phyloP scores from a whole-genome alignment of 2,113 vertebrate genomes.

The Aythya baeri region DNA sequence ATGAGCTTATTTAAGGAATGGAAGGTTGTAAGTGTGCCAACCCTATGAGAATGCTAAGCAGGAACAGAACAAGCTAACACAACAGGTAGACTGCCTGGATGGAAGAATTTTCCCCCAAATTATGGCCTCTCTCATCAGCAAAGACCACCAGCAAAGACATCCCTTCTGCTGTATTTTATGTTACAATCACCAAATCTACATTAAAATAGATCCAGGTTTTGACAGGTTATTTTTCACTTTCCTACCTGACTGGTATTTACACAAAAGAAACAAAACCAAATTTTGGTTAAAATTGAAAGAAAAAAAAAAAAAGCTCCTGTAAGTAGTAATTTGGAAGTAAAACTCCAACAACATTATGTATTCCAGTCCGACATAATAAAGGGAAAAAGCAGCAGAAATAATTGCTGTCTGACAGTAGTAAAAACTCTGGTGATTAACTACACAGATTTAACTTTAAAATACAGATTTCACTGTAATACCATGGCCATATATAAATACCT shows the following conservation, averaged over 20 bases:
- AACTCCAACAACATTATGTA: conserved; percentile 2
- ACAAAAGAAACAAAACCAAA: background rate
- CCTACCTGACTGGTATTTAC: conserved; percentile 30
- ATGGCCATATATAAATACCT: background rate
- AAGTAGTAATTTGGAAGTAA: conserved; percentile 22
- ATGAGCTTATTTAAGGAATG: background rate
- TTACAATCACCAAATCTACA: background rate
- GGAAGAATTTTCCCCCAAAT: background rate
- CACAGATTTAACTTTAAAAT: conserved; percentile 41
- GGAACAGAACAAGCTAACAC: background rate
- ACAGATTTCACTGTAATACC: background rate
- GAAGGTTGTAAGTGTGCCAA: background rate
- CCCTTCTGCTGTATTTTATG: background rate
- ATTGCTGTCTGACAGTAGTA: conserved; percentile 50
- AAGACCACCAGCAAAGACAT: conserved; percentile 14
- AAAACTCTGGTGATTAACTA: conserved; percentile 13
- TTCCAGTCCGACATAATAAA: conserved; percentile 13
- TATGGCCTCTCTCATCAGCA: background rate
- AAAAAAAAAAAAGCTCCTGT: background rate
- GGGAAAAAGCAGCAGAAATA: conserved; percentile 30
- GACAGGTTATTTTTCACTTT: conserved; percentile 57
- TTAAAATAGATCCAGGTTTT: conserved; percentile 39
- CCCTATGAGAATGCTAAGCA: background rate
- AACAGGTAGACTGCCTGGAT: conserved; percentile 7
- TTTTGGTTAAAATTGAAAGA: background rate